phyloP scores from a whole-genome alignment of 2,888 invertebrate species.

The Drosophila demipolita region DNA sequence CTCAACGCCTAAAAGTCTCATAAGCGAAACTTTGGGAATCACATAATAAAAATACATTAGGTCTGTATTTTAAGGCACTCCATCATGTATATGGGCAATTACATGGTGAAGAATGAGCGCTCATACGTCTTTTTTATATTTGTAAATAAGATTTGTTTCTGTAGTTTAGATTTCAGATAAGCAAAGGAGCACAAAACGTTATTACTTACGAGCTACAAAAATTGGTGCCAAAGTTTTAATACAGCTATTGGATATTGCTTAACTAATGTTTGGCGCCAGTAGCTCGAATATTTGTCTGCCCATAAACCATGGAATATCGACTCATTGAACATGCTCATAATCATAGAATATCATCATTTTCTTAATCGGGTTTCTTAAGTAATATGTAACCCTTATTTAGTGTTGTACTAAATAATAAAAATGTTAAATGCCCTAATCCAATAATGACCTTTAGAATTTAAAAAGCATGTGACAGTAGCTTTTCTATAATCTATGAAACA shows the following conservation, averaged over 20 bases:
- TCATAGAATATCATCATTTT: not conserved
- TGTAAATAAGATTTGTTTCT: not conserved
- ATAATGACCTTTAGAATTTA: no score
- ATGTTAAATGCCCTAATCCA: no score
- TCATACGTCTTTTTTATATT: not conserved
- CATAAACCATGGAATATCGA: not conserved
- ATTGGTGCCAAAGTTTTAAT: no score
- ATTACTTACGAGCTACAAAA: not conserved
- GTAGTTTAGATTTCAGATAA: not conserved
- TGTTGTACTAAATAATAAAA: no score
- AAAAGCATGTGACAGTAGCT: no score
- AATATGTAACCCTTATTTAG: not conserved
- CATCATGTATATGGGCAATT: not conserved
- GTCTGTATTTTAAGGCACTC: not conserved
- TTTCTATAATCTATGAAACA: no score
- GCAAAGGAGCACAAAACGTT: not conserved
- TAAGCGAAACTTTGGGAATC: not conserved
- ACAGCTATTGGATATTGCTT: no score
- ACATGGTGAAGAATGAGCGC: not conserved
- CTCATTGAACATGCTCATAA: not conserved
- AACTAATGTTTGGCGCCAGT: no score
- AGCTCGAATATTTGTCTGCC: not conserved
- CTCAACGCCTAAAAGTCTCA: slow-evolving; percentile 17
- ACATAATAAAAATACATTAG: not conserved
- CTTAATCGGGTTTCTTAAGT: not conserved